Percentiles rank a stretch among this genome's conserved stretches.
Conservation (phyloP, 1,140 invertebrate species). For the Calycopis cecrops region DNA sequence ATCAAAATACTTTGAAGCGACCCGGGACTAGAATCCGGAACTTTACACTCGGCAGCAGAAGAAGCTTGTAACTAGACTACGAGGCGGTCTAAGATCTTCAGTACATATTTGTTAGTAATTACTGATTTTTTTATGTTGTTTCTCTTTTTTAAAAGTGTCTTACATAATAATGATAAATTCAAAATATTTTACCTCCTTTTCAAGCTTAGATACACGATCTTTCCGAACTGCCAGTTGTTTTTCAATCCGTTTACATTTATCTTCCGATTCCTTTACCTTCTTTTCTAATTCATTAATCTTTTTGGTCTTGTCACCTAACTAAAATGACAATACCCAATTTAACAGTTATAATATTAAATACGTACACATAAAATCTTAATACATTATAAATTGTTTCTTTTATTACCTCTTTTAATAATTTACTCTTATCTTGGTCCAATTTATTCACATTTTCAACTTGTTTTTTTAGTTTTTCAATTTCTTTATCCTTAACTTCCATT, state of each 20-base stretch:
- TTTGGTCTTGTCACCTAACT: slow-evolving; percentile 76
- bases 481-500: slow-evolving; percentile 75
- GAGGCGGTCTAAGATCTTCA: too few relatives aligned
- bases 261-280: slow-evolving; percentile 77
- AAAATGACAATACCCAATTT: slow-evolving; percentile 30
- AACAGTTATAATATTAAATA: neutral
- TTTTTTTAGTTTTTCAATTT: slow-evolving; percentile 77
- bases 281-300: slow-evolving; percentile 77
- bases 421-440: slow-evolving; percentile 72
- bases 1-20: too few relatives aligned
- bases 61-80: too few relatives aligned
- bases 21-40: too few relatives aligned
- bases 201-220: slow-evolving; percentile 77
- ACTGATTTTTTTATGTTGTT: too few relatives aligned
- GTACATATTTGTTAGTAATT: too few relatives aligned
- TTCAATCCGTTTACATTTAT: slow-evolving; percentile 78
- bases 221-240: slow-evolving; percentile 75
- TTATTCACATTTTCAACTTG: slow-evolving; percentile 69
- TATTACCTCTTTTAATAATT: slow-evolving; percentile 70
- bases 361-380: too few relatives aligned
- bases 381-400: neutral
- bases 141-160: too few relatives aligned
- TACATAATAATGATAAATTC: too few relatives aligned
- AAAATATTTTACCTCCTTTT: slow-evolving; percentile 74
- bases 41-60: too few relatives aligned